These are phyloP conservation scores for Netelia inedita DNA, from an alignment of 2,888 invertebrate genomes.

Conservation along the genomic window DNA sequence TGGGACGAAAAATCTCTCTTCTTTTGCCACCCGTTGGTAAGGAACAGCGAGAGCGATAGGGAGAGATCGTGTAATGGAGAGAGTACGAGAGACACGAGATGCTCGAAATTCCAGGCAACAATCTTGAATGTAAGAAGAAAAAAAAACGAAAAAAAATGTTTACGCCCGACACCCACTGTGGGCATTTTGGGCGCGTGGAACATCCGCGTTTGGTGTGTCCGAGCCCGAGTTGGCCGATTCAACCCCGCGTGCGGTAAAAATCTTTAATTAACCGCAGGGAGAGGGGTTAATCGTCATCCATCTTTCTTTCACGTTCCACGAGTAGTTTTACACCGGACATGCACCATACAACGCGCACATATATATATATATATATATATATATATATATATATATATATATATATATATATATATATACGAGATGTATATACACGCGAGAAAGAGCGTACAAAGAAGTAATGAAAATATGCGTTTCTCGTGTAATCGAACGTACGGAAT, in stretches of 20 bases:
- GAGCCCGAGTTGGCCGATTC: not conserved
- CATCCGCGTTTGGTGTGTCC: not conserved
- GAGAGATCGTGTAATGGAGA: not conserved
- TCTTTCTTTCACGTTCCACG: conserved; percentile 66
- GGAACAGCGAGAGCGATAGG: conserved; percentile 21
- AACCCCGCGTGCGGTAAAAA: conserved; percentile 51
- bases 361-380: conserved; percentile 1
- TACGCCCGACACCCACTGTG: not conserved
- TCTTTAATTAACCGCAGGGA: conserved; percentile 63
- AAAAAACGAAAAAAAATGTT: too few species aligned
- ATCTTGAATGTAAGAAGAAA: conserved; percentile 16
- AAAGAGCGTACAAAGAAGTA: too few species aligned
- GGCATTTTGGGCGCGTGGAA: conserved; percentile 29
- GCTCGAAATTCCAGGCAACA: conserved; percentile 64
- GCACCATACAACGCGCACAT: conserved; percentile 5
- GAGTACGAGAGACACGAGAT: conserved; percentile 50
- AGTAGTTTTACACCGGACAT: conserved; percentile 18
- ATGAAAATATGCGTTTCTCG: too few species aligned
- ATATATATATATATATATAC: too few species aligned
- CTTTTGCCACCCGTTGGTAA: conserved; percentile 7
- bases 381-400: not conserved
- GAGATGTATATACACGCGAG: too few species aligned
- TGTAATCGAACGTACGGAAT: too few species aligned
- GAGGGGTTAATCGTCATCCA: conserved; percentile 58
- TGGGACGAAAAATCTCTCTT: conserved; percentile 61